phyloP scores from a whole-genome alignment of 1,140 invertebrate species.

The Sinella curviseta region DNA sequence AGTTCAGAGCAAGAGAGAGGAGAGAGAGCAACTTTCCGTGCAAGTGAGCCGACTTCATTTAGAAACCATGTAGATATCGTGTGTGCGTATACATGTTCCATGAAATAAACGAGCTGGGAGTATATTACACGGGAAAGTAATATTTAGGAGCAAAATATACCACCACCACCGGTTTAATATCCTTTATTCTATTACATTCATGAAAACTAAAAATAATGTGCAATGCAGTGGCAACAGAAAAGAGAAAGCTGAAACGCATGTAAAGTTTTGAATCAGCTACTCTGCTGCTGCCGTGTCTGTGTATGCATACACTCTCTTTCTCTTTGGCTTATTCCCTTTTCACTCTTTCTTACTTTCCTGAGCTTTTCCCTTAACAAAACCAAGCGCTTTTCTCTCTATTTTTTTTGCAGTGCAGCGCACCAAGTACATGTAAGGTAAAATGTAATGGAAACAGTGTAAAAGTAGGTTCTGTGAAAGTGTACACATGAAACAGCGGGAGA shows the following conservation, averaged over 20 bases:
- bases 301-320: too few relatives aligned
- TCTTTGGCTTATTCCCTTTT: neutral
- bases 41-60: neutral
- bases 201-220: conserved; percentile 19
- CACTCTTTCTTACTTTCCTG: neutral
- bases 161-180: neutral
- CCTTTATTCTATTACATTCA: conserved; percentile 10
- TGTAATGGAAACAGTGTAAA: neutral
- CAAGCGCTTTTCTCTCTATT: too few relatives aligned
- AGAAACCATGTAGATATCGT: conserved; percentile 9
- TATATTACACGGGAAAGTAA: conserved; percentile 11
- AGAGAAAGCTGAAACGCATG: neutral
- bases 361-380: neutral
- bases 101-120: neutral
- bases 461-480: neutral
- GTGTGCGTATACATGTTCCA: neutral
- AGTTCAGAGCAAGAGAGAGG: neutral
- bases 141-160: neutral
- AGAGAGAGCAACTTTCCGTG: neutral
- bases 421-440: neutral
- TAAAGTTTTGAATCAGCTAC: too few relatives aligned
- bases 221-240: conserved; percentile 7
- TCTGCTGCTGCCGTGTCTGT: too few relatives aligned
- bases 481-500: conserved; percentile 5
- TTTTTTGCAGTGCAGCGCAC: neutral